Evolutionary conservation across 2,113 vertebrate species (phyloP), one percentile per base, ranked within the genome.

Genomic region (Ginglymostoma cirratum): DNA sequence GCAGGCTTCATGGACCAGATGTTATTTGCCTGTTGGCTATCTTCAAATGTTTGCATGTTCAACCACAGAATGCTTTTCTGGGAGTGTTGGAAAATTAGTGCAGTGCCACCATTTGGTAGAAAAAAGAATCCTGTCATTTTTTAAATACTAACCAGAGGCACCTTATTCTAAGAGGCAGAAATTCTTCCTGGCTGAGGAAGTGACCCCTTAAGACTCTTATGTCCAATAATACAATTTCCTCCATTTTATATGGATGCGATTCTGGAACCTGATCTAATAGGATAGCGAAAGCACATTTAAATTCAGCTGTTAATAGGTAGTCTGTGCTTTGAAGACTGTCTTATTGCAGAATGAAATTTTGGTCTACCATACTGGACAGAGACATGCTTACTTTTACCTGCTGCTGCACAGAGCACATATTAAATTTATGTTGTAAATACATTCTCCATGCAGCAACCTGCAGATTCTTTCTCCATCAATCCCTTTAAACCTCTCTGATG

Each of bases 301-400:
- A 55, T 89, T 89, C 86, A 89, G 86, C 86, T 89, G 27, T 55
- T 48, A 89, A 55, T 89, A 34, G 86, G 24, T 45, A 89, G 86
- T 23, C 86, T 55, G 45, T 24, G 2, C 86, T 89, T 24, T 89
- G 86, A 14, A 55, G 27, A 30, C 30, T 10, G 15, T 89, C 48
- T 14, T 27, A 30, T 89, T 89, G 86, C 38, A 89, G 48, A 52
- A 55, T 52, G 24, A 89, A 17, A 30, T 89, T 24, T 89, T 8
- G 27, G 21, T 87, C 45, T 87, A 52, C 52, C 85, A 48, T 55
- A 89, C 86, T 89, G 45, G 45, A 83, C 38, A 42, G 17, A 83
- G 80, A 83, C 38, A 0, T 45, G 38, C 38, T 83, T 83, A 42
- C 80, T 42, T 42, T 45, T 83, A 19, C 38, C 19, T 83, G 38